These are phyloP conservation scores for Diacarnus erythraeanus DNA, from an alignment of 37 sponge, comb jelly and placozoan genomes.

Conservation along the genomic window DNA sequence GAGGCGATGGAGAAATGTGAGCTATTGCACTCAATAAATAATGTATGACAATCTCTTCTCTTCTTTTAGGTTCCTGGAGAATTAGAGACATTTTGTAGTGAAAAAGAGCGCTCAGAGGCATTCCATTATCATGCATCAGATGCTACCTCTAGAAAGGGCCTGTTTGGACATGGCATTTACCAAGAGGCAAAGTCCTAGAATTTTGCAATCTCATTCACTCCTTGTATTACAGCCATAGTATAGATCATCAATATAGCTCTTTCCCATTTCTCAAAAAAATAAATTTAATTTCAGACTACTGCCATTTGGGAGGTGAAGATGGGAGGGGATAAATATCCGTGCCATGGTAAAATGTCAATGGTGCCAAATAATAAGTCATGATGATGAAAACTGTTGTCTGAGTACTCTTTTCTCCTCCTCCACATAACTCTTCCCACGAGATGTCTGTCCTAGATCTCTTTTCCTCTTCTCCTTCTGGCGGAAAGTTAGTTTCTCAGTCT, in stretches of 20 bases:
- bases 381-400: conserved; percentile 39
- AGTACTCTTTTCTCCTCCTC: conserved; percentile 88
- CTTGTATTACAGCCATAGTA: too few species aligned
- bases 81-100: conserved; percentile 69
- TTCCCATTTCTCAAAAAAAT: too few species aligned
- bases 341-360: too few species aligned
- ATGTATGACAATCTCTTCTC: neutral
- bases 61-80: conserved; percentile 56
- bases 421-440: conserved; percentile 85
- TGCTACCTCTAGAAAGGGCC: conserved; percentile 60
- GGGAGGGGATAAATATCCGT: too few species aligned
- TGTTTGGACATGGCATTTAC: conserved; percentile 78
- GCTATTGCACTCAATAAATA: neutral
- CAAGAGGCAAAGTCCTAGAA: conserved; percentile 61
- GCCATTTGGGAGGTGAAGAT: too few species aligned
- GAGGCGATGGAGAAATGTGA: conserved; percentile 65
- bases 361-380: too few species aligned
- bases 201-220: too few species aligned
- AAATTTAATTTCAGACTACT: too few species aligned
- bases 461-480: conserved; percentile 80
- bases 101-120: conserved; percentile 47
- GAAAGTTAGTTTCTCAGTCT: conserved; percentile 42
- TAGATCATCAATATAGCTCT: too few species aligned
- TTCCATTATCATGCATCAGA: conserved; percentile 71
- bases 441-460: conserved; percentile 69